Evolutionary conservation across 2,888 invertebrate genomes (phyloP).

Genomic region (Gryllus longicercus): DNA sequence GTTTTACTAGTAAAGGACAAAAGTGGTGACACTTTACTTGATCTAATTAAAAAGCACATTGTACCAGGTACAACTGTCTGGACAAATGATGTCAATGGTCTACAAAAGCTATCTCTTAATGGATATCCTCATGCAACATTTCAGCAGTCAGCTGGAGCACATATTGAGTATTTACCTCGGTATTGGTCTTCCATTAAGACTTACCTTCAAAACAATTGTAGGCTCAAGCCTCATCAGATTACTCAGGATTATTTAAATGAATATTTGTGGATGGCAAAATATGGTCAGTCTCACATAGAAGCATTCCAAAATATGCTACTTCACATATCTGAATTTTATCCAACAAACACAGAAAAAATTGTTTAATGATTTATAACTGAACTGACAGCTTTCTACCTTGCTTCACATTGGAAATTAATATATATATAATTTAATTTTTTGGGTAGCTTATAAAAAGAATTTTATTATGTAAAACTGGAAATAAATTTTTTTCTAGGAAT

Average conservation of each 20-base stretch:
- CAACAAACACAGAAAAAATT: neutral
- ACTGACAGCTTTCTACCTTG: too few relatives aligned
- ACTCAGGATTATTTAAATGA: neutral
- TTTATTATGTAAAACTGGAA: too few relatives aligned
- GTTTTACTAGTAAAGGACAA: neutral
- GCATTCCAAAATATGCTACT: neutral
- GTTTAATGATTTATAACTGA: too few relatives aligned
- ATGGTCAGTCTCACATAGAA: neutral
- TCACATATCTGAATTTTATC: neutral
- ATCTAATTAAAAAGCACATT: neutral
- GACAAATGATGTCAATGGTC: neutral
- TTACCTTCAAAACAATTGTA: neutral
- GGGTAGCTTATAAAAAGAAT: too few relatives aligned
- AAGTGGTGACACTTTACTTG: neutral
- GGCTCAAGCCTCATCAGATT: neutral
- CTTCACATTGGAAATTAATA: too few relatives aligned
- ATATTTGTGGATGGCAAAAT: neutral
- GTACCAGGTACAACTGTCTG: neutral
- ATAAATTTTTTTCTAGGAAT: neutral
- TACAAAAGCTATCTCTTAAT: neutral
- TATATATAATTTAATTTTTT: too few relatives aligned
- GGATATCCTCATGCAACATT: neutral
- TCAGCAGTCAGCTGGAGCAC: neutral
- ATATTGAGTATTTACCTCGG: neutral
- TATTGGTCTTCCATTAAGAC: neutral